These are phyloP conservation scores for Chitala chitala DNA, from an alignment of 2,113 vertebrate genomes.

Conservation along the genomic window DNA sequence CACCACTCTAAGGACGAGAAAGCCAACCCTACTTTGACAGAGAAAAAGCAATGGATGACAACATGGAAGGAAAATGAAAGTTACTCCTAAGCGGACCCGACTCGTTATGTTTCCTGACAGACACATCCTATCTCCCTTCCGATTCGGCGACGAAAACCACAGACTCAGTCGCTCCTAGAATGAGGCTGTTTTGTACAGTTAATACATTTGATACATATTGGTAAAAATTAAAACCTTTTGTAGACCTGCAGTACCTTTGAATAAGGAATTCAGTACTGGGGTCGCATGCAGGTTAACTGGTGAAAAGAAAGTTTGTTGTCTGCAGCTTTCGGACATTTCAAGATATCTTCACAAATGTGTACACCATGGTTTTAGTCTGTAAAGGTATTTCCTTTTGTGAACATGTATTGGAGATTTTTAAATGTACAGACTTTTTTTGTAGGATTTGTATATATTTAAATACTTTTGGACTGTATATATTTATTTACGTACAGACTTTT, in stretches of 20 bases:
- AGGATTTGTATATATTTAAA: slow-evolving; percentile 62
- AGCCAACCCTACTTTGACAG: slow-evolving; percentile 59
- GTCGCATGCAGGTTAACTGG: too few species aligned
- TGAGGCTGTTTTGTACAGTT: slow-evolving; percentile 53
- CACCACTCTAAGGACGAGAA: slow-evolving; percentile 70
- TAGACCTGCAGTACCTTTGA: background rate
- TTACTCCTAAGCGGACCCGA: slow-evolving; percentile 66
- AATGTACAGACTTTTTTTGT: slow-evolving; percentile 54
- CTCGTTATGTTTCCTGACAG: background rate
- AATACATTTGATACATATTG: slow-evolving; percentile 14
- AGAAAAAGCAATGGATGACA: slow-evolving; percentile 90
- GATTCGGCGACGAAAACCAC: background rate
- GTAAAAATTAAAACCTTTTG: slow-evolving; percentile 17
- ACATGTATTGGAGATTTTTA: slow-evolving; percentile 1
- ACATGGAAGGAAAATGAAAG: slow-evolving; percentile 87
- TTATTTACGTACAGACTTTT: slow-evolving; percentile 62
- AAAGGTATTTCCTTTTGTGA: background rate
- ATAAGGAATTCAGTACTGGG: too few species aligned
- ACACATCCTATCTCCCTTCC: background rate
- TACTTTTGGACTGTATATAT: slow-evolving; percentile 48
- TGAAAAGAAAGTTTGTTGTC: slow-evolving; percentile 9
- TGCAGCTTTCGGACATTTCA: background rate
- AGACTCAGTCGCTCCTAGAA: background rate
- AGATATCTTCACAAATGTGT: background rate
- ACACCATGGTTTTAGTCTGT: background rate